Base-by-base conservation (phyloP, 2,113 vertebrate genomes). In the Gorsachius goisagi region DNA sequence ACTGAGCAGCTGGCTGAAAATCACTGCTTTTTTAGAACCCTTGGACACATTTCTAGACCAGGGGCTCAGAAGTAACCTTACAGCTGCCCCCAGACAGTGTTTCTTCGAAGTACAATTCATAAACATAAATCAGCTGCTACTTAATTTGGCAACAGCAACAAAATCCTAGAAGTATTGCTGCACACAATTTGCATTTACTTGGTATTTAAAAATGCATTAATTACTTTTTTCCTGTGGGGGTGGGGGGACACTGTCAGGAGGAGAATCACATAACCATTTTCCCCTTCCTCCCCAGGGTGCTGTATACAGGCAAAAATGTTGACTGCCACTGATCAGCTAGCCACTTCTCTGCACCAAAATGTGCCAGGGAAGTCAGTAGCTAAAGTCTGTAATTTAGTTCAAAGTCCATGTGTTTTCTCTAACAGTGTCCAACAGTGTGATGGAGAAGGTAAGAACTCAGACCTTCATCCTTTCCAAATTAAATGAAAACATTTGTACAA, bases 1-100 rank as follows among this genome's bases (percentile, higher is more conserved):
- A 80, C 32, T 63, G 68, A 93, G 55, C 82, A 95, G 88, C 71
- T 89, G 84, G 53, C 64, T 95, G 66, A 79, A 95, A 94, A 94
- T 62, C 49, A 69, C 59, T 80, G 52, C 6, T 67, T 92, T 83
- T 90, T 95, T 81, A 71, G 88, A 89, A 92, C 68, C 55, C 80
- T 86, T 76, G 47, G 75, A 63, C 76, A 39, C 21, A n/a, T 90
- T 85, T 93, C 75, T 81, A 71, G 90, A 30, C 71, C 92, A 60
- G 26, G 4, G 59, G 24, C 27, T 88, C 85, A 74, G 68, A 85
- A 77, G 19, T 12, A 92, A n/a, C 53, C 50, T 85, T 49, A 62
- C 26, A 32, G 39, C 19, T 89, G 53, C 17, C 62, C 27, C 24
- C 55, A n/a, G 35, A 37, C 64, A 72, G 3, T 55, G 24, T 39